Base-by-base conservation (phyloP, 1,140 invertebrate genomes). In the Streblospio benedicti region DNA sequence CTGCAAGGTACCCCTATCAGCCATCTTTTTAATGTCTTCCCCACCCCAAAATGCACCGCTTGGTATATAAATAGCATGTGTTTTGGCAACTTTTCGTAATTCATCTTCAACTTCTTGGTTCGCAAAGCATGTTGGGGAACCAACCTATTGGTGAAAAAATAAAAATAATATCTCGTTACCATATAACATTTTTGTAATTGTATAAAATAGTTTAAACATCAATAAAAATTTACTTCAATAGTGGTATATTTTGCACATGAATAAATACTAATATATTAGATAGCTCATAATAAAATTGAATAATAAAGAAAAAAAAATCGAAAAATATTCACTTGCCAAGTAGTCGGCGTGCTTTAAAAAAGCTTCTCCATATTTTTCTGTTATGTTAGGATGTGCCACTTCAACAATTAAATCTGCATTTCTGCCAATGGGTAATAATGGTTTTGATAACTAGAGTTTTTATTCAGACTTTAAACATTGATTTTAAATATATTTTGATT, bases 41-140 rank as follows among this genome's bases (percentile, higher is more conserved):
- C 75, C 81, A 31, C 84, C 84, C 84, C 84, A 86, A 51, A 85
- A 78, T 16, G 84, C 84, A 33, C 84, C 84, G 62, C 74, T 76
- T 2, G 84, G 83, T 47, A 85, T 65, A 64, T 83, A 82, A 0
- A 85, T 58, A 50, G 79, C 74, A 68, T 81, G 78, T 14, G 60
- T 57, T 1, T 41, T 68, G 18, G 75, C 74, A 28, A 73, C 76
- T 14, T 45, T 27, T 20, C 69, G 58, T 4, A 83, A 65, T 31
- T 61, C 69, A 41, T 65, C 60, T 50, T 82, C 76, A 20, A 79
- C 57, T 25, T 75, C 59, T 28, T 69, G 51, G 55, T 81, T 74
- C 18, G 82, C 81, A 27, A 85, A 66, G 23, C 81, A 81, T 32
- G 83, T 83, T 14, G 83, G 82, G 2, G 82, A 84, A 4, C 83